Percentiles rank a stretch among this genome's conserved stretches.
Conservation (phyloP, 2,113 vertebrate genomes). For the Anguilla japonica region DNA sequence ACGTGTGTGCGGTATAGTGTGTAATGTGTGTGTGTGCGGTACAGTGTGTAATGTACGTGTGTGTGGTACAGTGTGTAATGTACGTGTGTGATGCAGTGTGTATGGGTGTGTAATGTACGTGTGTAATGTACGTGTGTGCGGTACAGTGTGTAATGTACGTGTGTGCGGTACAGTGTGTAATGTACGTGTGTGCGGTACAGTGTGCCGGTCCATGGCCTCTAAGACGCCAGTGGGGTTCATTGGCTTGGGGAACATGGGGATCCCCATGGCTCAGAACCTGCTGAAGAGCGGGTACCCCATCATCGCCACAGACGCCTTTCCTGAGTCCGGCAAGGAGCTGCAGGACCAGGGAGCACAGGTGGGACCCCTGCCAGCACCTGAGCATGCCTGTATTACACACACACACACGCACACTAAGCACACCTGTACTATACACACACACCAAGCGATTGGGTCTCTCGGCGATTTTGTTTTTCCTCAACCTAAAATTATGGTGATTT, state of each 20-base stretch:
- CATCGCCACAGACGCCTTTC: constrained; percentile 91
- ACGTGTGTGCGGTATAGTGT: too few relatives aligned
- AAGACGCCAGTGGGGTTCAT: constrained; percentile 96
- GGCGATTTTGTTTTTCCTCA: too few relatives aligned
- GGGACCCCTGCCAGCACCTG: constrained; percentile 22
- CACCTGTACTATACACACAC: not conserved
- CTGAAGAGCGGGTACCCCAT: constrained; percentile 94
- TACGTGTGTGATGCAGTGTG: not conserved
- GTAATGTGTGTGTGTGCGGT: not conserved
- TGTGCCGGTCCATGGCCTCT: constrained; percentile 92
- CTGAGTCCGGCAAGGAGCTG: constrained; percentile 92
- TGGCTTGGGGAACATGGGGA: constrained; percentile 97
- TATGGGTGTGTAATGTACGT: not conserved
- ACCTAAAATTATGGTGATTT: too few relatives aligned
- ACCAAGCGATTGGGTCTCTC: too few relatives aligned
- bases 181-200: constrained; percentile 60
- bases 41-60: not conserved
- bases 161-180: not conserved
- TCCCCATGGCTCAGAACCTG: constrained; percentile 97
- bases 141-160: not conserved
- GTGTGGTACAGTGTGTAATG: not conserved
- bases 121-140: not conserved
- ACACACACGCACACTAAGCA: not conserved
- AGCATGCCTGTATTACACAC: not conserved
- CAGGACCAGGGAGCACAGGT: constrained; percentile 93